phyloP scores from a whole-genome alignment of 1,140 invertebrate genomes.

The Drosophila santomea region DNA sequence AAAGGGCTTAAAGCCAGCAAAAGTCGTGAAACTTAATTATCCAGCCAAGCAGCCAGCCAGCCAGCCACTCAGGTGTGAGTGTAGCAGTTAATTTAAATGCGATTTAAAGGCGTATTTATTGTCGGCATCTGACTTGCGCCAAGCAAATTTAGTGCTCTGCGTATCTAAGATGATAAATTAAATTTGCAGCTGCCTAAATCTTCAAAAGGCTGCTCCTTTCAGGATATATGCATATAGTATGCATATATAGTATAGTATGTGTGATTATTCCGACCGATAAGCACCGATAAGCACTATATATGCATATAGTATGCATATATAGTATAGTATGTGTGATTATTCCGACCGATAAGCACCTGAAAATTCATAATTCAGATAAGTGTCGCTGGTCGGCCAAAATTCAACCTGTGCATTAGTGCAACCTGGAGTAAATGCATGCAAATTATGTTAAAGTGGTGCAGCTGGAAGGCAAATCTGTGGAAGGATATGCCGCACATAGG shows the following conservation, averaged over 20 bases:
- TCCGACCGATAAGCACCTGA: constrained; percentile 69
- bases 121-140: constrained; percentile 31
- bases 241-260: neutral
- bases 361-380: constrained; percentile 82
- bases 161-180: constrained; percentile 64
- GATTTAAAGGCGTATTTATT: constrained; percentile 40
- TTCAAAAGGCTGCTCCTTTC: constrained; percentile 4
- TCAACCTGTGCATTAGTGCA: constrained; percentile 50
- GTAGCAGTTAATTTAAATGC: constrained; percentile 40
- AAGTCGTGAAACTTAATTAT: constrained; percentile 66
- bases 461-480: constrained; percentile 19
- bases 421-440: constrained; percentile 63
- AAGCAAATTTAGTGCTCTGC: constrained; percentile 27
- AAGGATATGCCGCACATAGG: neutral
- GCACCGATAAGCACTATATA: no score
- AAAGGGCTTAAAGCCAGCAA: constrained; percentile 45
- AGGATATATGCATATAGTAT: neutral
- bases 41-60: neutral
- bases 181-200: constrained; percentile 68
- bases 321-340: neutral
- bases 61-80: constrained; percentile 27
- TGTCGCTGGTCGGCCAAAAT: constrained; percentile 39
- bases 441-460: constrained; percentile 76
- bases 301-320: neutral
- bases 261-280: constrained; percentile 9